Percentiles rank a stretch among this genome's conserved stretches.
Conservation (phyloP, 2,888 invertebrate genomes). For the Plebejus argus region DNA sequence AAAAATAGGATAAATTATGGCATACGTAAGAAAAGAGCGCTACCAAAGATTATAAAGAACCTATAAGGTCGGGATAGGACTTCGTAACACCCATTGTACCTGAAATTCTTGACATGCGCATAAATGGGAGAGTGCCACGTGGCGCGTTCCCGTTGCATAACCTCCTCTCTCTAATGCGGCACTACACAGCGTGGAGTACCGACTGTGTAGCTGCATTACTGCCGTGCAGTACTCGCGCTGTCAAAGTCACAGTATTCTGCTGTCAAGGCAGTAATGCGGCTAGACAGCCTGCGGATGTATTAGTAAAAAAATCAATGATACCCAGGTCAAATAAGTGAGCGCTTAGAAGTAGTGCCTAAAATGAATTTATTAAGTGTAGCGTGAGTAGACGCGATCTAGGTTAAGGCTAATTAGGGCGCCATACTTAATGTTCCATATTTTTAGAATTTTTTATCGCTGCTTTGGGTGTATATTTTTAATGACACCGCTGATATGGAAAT, state of each 20-base stretch:
- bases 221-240: not conserved
- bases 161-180: conserved; percentile 57
- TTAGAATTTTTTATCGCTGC: not conserved
- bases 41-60: not conserved
- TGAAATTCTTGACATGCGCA: conserved; percentile 62
- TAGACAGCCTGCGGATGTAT: not conserved
- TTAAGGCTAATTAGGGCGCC: conserved; percentile 22
- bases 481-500: not conserved
- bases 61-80: conserved; percentile 22
- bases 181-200: conserved; percentile 26
- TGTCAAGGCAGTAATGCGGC: not conserved
- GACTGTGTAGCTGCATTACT: not conserved
- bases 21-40: not conserved
- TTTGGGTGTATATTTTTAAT: not conserved
- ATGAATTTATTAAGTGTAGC: conserved; percentile 9
- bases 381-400: conserved; percentile 19
- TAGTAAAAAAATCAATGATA: conserved; percentile 9
- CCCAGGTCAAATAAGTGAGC: conserved; percentile 1
- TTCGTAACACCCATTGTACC: conserved; percentile 26
- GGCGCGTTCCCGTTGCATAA: conserved; percentile 74
- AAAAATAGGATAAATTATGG: not conserved
- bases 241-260: not conserved
- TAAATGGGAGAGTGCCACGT: conserved; percentile 59
- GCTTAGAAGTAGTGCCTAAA: not conserved
- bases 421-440: conserved; percentile 9